phyloP scores from a whole-genome alignment of 2,797 vertebrate species.

The Scolopax bukidnonensis region DNA sequence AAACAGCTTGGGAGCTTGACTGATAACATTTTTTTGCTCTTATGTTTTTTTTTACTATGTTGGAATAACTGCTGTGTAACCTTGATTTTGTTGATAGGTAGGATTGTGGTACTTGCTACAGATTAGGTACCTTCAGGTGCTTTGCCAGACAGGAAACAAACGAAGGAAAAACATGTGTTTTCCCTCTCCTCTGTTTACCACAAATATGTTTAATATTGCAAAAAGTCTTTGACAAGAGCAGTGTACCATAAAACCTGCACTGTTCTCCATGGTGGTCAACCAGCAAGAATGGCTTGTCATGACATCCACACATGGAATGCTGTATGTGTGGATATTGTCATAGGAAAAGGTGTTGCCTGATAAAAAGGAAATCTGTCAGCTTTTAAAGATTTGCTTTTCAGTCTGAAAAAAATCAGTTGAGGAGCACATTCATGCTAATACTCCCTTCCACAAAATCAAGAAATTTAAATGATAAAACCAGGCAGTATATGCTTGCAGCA shows the following conservation, averaged over 20 bases:
- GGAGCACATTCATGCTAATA: neutral
- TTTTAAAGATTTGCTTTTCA: neutral
- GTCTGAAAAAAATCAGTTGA: neutral
- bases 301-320: accelerated
- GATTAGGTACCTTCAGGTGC: neutral
- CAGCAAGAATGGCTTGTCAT: neutral
- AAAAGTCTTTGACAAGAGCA: neutral
- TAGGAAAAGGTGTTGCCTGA: neutral
- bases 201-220: neutral
- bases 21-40: neutral
- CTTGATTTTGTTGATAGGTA: neutral
- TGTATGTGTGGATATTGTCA: accelerated
- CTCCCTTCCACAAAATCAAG: neutral
- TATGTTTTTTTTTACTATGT: neutral
- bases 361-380: neutral
- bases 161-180: neutral
- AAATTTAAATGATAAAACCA: neutral
- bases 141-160: neutral
- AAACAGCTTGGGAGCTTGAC: neutral
- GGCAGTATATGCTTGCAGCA: neutral
- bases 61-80: neutral
- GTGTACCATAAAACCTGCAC: accelerated
- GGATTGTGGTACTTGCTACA: neutral
- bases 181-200: neutral
- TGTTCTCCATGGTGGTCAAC: neutral